Percentiles rank a stretch among this genome's conserved stretches.
phyloP scores from a whole-genome alignment of 2,888 invertebrate species.

The Mythimna pallens region DNA sequence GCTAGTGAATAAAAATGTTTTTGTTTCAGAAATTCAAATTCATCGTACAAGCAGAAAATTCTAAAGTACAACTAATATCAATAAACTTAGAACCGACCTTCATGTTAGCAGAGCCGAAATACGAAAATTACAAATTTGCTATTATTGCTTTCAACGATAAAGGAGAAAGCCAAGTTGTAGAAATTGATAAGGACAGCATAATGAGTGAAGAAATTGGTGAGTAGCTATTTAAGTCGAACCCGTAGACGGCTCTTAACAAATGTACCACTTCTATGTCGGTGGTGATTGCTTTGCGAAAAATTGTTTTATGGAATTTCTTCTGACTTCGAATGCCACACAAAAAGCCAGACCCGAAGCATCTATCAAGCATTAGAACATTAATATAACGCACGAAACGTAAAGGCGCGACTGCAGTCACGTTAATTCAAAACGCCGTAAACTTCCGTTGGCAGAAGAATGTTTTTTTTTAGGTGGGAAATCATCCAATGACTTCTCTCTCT shows the following conservation, averaged over 20 bases:
- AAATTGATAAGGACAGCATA: constrained; percentile 79
- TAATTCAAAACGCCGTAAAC: neutral
- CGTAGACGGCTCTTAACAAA: neutral
- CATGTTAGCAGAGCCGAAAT: constrained; percentile 79
- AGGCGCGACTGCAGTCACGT: neutral
- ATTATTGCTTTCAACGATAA: constrained; percentile 84
- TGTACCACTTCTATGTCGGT: neutral
- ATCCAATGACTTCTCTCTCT: too few relatives aligned
- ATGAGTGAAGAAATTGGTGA: constrained; percentile 75
- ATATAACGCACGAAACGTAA: neutral
- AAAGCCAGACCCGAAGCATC: neutral
- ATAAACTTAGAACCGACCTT: constrained; percentile 82
- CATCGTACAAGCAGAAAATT: constrained; percentile 72
- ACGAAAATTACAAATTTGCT: constrained; percentile 80
- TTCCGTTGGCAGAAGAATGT: neutral
- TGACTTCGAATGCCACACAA: neutral
- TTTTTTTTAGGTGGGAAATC: neutral
- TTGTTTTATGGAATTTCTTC: neutral
- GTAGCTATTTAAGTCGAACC: neutral
- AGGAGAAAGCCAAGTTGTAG: constrained; percentile 82
- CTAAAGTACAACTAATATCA: constrained; percentile 77
- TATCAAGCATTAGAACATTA: neutral
- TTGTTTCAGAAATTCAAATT: constrained; percentile 85
- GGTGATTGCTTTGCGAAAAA: neutral
- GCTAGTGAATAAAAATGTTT: neutral